These are phyloP conservation scores for Acanthosepion pharaonis DNA, from an alignment of 2,888 invertebrate species.

Conservation along the genomic window DNA sequence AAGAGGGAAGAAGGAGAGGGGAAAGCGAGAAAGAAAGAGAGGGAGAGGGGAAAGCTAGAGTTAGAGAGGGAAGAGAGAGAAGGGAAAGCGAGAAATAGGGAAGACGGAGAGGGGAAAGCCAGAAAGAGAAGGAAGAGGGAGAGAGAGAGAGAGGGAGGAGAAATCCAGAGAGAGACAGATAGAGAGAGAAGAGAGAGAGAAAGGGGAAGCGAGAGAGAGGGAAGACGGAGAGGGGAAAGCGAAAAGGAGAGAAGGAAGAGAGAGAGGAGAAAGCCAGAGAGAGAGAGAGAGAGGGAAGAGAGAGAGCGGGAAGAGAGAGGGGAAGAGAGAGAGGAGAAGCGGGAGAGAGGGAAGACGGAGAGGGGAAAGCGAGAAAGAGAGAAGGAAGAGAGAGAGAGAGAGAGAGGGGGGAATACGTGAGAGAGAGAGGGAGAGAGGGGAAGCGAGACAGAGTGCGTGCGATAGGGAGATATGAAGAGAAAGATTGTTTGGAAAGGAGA, in stretches of 20 bases:
- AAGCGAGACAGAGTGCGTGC: not conserved
- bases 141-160: not conserved
- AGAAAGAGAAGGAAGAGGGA: not conserved
- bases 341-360: too few relatives aligned
- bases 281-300: not conserved
- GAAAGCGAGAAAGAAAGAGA: not conserved
- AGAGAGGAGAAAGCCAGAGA: not conserved
- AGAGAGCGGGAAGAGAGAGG: not conserved
- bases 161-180: not conserved
- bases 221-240: not conserved
- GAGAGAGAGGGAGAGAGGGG: not conserved
- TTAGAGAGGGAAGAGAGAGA: not conserved
- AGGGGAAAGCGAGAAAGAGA: too few relatives aligned
- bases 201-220: not conserved
- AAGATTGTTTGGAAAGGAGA: not conserved
- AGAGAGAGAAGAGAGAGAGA: too few relatives aligned
- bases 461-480: not conserved
- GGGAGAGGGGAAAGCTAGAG: not conserved
- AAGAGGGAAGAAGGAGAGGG: not conserved
- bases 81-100: not conserved
- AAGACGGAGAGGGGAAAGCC: not conserved
- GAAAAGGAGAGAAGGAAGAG: not conserved
- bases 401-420: not conserved
- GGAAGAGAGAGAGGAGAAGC: not conserved
- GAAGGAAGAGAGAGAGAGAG: too few relatives aligned